phyloP scores from a whole-genome alignment of 2,888 invertebrate species.

The Linnaemya tessellans region DNA sequence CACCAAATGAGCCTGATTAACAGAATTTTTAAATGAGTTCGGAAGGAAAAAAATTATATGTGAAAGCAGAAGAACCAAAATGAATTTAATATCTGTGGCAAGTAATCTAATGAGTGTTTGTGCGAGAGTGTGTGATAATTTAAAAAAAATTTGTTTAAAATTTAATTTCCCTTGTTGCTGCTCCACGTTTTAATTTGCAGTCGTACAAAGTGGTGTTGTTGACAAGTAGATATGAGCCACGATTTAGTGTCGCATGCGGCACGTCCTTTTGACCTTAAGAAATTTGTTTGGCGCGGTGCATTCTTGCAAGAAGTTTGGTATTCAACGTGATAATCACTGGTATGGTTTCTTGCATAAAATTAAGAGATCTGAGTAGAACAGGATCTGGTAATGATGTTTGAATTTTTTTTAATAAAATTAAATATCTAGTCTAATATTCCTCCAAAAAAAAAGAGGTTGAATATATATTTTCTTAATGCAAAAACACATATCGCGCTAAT shows the following conservation, averaged over 20 bases:
- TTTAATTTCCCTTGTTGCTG: not conserved
- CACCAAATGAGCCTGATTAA: conserved; percentile 83
- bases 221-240: conserved; percentile 79
- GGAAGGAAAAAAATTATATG: not conserved
- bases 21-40: conserved; percentile 50
- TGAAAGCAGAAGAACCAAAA: conserved; percentile 3
- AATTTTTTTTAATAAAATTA: no score
- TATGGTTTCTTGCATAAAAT: not conserved
- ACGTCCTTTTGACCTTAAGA: conserved; percentile 81
- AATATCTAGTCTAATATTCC: no score
- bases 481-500: no score
- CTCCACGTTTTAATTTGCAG: not conserved
- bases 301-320: not conserved
- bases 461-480: no score
- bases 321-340: not conserved
- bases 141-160: conserved; percentile 53
- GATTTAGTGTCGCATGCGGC: conserved; percentile 79
- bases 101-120: not conserved
- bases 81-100: conserved; percentile 52
- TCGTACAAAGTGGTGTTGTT: conserved; percentile 75
- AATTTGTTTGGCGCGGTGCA: not conserved
- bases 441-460: no score
- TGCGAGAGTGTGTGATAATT: conserved; percentile 41
- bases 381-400: no score
- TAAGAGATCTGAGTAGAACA: not conserved